Percentiles rank a stretch among this genome's conserved stretches.
These are phyloP conservation scores for Holacanthella duospinosa DNA, from an alignment of 2,888 invertebrate genomes.

Conservation along the genomic window DNA sequence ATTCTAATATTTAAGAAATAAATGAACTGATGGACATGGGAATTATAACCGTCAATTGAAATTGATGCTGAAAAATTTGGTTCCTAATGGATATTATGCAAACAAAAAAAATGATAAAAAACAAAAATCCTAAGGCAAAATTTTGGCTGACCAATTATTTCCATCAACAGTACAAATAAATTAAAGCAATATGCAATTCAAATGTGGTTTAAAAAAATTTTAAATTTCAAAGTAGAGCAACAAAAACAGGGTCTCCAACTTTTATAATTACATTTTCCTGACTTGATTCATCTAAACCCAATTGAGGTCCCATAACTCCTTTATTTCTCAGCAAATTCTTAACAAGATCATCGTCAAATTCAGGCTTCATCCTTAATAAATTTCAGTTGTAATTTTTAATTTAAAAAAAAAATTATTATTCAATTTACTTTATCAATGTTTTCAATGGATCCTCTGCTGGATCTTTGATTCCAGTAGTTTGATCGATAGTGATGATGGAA, in stretches of 20 bases:
- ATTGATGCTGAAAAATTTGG: no score
- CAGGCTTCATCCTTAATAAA: conserved; percentile 20
- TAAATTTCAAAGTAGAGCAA: conserved; percentile 23
- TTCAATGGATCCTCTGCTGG: conserved; percentile 28
- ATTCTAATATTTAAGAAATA: no score
- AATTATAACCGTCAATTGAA: no score
- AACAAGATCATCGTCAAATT: conserved; percentile 22
- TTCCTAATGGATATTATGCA: no score
- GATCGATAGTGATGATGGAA: conserved; percentile 29
- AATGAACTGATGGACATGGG: no score
- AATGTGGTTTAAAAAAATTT: no score
- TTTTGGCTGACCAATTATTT: no score
- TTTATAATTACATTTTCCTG: conserved; percentile 14
- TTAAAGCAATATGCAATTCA: no score
- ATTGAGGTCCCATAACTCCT: conserved; percentile 28
- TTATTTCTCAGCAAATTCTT: conserved; percentile 23
- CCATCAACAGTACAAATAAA: no score
- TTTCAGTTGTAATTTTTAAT: no score
- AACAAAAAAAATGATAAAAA: no score
- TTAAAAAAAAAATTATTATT: background rate
- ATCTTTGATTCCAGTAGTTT: conserved; percentile 24
- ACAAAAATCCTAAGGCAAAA: no score
- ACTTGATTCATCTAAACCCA: conserved; percentile 20
- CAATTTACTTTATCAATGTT: conserved; percentile 26
- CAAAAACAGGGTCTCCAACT: conserved; percentile 34